Base-by-base conservation (phyloP, 2,888 invertebrate species). In the Harmothoe impar region DNA sequence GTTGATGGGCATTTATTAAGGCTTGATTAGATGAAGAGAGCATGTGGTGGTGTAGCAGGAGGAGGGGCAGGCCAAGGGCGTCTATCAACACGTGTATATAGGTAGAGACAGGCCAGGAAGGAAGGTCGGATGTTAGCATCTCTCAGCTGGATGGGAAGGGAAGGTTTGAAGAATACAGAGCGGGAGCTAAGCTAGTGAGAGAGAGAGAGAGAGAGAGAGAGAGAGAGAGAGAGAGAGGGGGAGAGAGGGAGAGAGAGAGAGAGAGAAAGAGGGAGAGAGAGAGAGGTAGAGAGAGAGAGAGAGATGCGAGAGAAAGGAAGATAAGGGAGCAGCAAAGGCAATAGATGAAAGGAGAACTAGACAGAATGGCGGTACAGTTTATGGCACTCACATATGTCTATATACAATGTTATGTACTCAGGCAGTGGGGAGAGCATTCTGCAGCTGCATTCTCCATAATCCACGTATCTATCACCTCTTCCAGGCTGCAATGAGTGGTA, bases 1-100 rank as follows among this genome's bases (percentile, higher is more conserved):
- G 56, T 54, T 56, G 86, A 86, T 86, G 56, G 86, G 52, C 86
- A 86, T 86, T 86, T 52, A 86, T 86, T 86, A 86, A 31, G 86
- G 86, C 86, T 86, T 86, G 51, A 86, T 86, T 86, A 86, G 86
- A 54, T 86, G 31, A 54, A 25, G 86, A 86, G 86, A 5, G 86
- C 43, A 43, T 10, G n/a, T 43, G 51, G 43, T 17, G n/a, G 33
- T 20, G n/a, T 5, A 84, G 84, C 10, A 43, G 77, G 5, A 15
- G 62, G 62, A 3, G n/a, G 62, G 5, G n/a, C 3, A 17, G 31
- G 77, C 77, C 77, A 17, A 7, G 5, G 25, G n/a, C 23, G 31
- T 77, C 77, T 20, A 29, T 77, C 77, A 77, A 77, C 77, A 17
- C 10, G 43, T 43, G 43, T 43, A 10, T 43, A 43, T 43, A 7